Conservation (phyloP, 2,797 vertebrate genomes). For the Diplodus sargus region DNA sequence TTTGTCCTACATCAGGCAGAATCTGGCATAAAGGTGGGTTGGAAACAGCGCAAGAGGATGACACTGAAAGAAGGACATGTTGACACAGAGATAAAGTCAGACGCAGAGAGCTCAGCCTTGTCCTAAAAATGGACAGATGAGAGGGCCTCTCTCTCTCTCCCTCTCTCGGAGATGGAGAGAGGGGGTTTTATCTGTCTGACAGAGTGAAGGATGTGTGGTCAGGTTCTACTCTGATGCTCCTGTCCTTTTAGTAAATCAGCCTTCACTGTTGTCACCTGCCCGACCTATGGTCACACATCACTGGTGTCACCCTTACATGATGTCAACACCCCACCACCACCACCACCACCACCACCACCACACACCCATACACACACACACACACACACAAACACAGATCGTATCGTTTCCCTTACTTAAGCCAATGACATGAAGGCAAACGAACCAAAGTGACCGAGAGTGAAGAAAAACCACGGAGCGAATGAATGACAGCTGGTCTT, state of each 20-base stretch:
- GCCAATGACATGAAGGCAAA: slow-evolving; percentile 37
- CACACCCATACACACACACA: slow-evolving; percentile 7
- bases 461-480: slow-evolving; percentile 11
- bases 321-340: slow-evolving; percentile 70
- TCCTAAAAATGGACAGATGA: slow-evolving; percentile 65
- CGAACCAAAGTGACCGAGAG: neutral
- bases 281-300: slow-evolving; percentile 85
- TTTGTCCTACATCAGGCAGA: neutral
- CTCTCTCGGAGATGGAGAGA: slow-evolving; percentile 75
- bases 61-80: slow-evolving; percentile 40
- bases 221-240: slow-evolving; percentile 98
- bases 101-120: slow-evolving; percentile 51
- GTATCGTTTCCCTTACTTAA: slow-evolving; percentile 53
- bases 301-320: slow-evolving; percentile 88
- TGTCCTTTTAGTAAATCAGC: slow-evolving; percentile 99
- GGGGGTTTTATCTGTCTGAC: slow-evolving; percentile 94
- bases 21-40: slow-evolving; percentile 5
- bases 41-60: slow-evolving; percentile 14
- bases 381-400: slow-evolving; percentile 18
- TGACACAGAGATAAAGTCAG: slow-evolving; percentile 61
- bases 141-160: slow-evolving; percentile 62
- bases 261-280: slow-evolving; percentile 93
- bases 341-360: slow-evolving; percentile 25
- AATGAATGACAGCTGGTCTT: slow-evolving; percentile 16
- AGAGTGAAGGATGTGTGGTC: slow-evolving; percentile 97